A percentile compares a stretch with the other conserved stretches of the same genome.
Evolutionary conservation across 2,888 invertebrate species (phyloP).

Genomic region (Drosophila buzzatii): DNA sequence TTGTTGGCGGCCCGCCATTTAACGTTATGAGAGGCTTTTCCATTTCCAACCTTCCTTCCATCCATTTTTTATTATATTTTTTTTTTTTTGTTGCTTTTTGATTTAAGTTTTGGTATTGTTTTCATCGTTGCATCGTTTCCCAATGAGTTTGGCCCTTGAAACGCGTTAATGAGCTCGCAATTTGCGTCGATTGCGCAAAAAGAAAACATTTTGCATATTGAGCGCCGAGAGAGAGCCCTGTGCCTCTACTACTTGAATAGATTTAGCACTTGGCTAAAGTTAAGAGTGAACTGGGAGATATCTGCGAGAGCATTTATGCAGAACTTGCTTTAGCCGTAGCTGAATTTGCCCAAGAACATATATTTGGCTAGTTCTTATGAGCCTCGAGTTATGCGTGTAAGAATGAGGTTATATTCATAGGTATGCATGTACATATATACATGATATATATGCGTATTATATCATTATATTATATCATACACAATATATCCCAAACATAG

Average conservation of each 20-base stretch:
- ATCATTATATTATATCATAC: too few species aligned
- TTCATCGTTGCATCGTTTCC: slow-evolving; percentile 20
- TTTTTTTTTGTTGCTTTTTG: not conserved
- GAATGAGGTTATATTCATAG: not conserved
- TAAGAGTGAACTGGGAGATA: too few species aligned
- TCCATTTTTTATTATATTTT: not conserved
- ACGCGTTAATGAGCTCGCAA: slow-evolving; percentile 55
- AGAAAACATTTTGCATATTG: not conserved
- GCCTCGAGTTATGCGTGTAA: not conserved
- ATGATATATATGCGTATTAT: not conserved
- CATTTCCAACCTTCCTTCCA: not conserved
- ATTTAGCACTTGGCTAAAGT: not conserved
- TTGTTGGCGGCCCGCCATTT: slow-evolving; percentile 48
- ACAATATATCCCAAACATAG: not conserved
- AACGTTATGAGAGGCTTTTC: slow-evolving; percentile 35
- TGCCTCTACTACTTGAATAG: not conserved
- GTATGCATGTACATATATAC: not conserved
- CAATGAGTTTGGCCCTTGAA: slow-evolving; percentile 41
- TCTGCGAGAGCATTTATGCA: too few species aligned
- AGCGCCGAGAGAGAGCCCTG: not conserved
- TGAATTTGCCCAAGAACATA: not conserved
- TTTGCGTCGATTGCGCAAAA: slow-evolving; percentile 26
- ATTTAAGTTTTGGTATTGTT: slow-evolving; percentile 38
- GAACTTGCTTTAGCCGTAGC: not conserved
- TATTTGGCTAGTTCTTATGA: not conserved